Conservation (phyloP, 35 echinoderm and acorn worm species). For the Heliocidaris tuberculata region DNA sequence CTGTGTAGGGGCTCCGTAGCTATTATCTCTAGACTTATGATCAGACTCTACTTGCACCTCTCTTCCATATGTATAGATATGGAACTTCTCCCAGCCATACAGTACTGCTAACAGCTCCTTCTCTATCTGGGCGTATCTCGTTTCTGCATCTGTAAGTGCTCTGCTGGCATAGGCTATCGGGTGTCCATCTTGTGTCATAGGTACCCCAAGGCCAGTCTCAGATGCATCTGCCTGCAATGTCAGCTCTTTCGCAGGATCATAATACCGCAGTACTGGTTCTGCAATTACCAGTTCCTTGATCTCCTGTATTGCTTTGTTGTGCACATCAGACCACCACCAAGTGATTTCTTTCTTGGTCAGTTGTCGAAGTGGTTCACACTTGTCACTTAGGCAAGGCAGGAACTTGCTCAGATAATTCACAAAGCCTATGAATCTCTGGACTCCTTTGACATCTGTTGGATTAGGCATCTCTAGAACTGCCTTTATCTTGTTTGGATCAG, state of each 20-base stretch:
- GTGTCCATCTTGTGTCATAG: not conserved
- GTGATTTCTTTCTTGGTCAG: not conserved
- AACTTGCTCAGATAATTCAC: too few relatives aligned
- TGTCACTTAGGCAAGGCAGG: not conserved
- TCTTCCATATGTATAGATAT: constrained; percentile 1
- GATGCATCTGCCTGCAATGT: constrained; percentile 22
- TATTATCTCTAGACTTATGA: not conserved
- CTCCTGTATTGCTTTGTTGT: not conserved
- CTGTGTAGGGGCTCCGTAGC: not conserved
- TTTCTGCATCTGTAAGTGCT: constrained; percentile 17
- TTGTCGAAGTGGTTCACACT: not conserved
- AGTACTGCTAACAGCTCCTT: not conserved
- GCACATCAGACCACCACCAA: too few relatives aligned
- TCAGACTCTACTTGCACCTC: too few relatives aligned
- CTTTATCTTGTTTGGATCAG: not conserved
- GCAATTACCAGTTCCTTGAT: not conserved
- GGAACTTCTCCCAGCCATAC: not conserved
- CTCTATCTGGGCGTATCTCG: constrained; percentile 16
- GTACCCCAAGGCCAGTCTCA: not conserved
- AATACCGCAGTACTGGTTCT: not conserved
- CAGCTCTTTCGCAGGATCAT: too few relatives aligned
- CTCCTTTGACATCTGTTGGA: too few relatives aligned
- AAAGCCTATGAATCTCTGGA: too few relatives aligned
- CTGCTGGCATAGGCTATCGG: constrained; percentile 21
- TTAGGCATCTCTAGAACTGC: too few relatives aligned